These are phyloP conservation scores for Arge pagana DNA, from an alignment of 2,888 invertebrate species.

Conservation along the genomic window DNA sequence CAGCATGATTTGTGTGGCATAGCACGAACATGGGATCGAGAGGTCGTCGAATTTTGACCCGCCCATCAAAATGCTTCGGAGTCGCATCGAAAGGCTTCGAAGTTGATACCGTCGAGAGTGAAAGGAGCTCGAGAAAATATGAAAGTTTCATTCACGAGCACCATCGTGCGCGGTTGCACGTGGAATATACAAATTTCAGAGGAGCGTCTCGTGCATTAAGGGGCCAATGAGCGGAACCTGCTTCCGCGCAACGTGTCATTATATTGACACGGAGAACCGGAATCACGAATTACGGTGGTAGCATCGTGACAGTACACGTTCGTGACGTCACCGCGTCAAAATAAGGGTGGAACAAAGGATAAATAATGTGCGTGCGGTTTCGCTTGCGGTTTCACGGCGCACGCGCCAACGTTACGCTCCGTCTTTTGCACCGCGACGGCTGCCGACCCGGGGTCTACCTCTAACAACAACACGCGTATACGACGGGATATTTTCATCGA, in stretches of 20 bases:
- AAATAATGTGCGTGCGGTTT: slow-evolving; percentile 52
- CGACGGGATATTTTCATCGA: background rate
- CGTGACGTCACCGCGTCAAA: slow-evolving; percentile 36
- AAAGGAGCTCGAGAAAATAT: too few species aligned
- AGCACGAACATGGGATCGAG: too few species aligned
- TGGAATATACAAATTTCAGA: slow-evolving; percentile 2
- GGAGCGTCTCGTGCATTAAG: slow-evolving; percentile 21
- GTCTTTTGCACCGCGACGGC: slow-evolving; percentile 5
- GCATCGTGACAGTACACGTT: slow-evolving; percentile 16
- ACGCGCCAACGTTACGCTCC: slow-evolving; percentile 40
- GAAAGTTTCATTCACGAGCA: background rate
- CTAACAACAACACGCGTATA: background rate
- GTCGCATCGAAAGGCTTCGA: too few species aligned
- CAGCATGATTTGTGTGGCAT: too few species aligned
- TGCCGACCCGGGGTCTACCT: background rate
- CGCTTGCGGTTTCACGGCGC: slow-evolving; percentile 45
- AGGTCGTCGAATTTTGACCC: too few species aligned
- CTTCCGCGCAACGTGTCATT: slow-evolving; percentile 5
- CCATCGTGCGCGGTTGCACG: background rate
- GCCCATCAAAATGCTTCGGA: too few species aligned
- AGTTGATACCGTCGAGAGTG: too few species aligned
- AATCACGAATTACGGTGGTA: slow-evolving; percentile 1
- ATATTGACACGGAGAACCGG: background rate
- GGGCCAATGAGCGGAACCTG: slow-evolving; percentile 26
- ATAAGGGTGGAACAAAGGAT: slow-evolving; percentile 42